Evolutionary conservation across 2,888 invertebrate species (phyloP), one percentile per base, ranked within the genome.

Genomic region (Cheilosia scutellata): DNA sequence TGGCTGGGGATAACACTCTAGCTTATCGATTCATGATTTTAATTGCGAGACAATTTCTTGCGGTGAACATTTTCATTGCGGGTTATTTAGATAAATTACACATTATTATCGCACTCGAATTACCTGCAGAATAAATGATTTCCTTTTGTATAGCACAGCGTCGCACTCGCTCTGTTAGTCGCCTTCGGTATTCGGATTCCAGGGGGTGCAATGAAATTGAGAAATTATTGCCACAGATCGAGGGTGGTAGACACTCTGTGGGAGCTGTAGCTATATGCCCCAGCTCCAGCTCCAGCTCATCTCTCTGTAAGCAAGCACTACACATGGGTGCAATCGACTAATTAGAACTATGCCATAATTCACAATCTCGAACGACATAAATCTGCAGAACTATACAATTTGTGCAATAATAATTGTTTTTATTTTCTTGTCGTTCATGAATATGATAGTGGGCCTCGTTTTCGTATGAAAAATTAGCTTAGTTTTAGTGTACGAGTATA

Each of bases 11-110:
- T 33, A 47, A 57, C 57, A 57, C 44, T 58, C 31, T 9, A 57
- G 62, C 74, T 82, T 83, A 84, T 84, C 83, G 83, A 78, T 70
- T 84, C 66, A 76, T 80, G 86, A 86, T 86, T 86, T 80, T 86
- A 86, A 86, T 86, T 86, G 80, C 55, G 80, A 80, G 86, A 86
- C 86, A 86, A 86, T 80, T 86, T 86, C 86, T 80, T 80, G 86
- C 57, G 80, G 80, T 55, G 66, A 80, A 80, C 80, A 76, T 71
- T 86, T 86, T 86, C 76, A 86, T 86, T 86, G 86, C 80, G 60
- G 76, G 66, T 80, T 86, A 80, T 76, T 86, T 86, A 76, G 86
- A 86, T 86, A 86, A 86, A 86, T 86, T 80, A 72, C 86, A 75
- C 86, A 76, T 80, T 80, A 86, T 86, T 86, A 86, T 86, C 86